Evolutionary conservation across 2,888 invertebrate genomes (phyloP), one percentile per base, ranked within the genome.

Genomic region (Netelia fuscicornis): DNA sequence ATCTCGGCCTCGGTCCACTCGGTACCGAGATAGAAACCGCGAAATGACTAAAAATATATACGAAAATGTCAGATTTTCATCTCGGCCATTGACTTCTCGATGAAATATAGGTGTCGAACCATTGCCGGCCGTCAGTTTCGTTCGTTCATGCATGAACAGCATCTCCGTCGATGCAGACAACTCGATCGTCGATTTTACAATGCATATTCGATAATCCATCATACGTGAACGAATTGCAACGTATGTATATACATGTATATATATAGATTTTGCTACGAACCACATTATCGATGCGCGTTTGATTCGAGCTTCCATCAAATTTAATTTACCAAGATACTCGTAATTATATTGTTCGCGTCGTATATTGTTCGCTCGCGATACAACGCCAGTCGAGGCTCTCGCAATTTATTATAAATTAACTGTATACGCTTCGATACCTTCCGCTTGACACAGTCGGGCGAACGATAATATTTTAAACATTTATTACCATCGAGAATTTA

Each of bases 281-380:
- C 30, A 30, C 30, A 30, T 30, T 5, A 30, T 30, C 5, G 30
- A 5, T 2, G 30, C 30, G 30, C 17, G 20, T 20, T 44, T 65
- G 8, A 65, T 11, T 62, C 74, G 23, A 25, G 74, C 44, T 60
- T 25, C 62, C 44, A 74, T 74, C 30, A 62, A 62, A 74, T 62
- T 48, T 62, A 74, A 52, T 25, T 52, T 48, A 62, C 56, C 62
- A 52, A 52, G 30, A 62, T 62, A 30, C n/a, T 10, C 48, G 9
- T 10, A 23, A 20, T 23, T 62, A 13, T 13, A 23, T 17, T 58
- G 11, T 10, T 11, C 10, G 42, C 2, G 44, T 65, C 44, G 44
- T 44, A 20, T 9, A 44, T 65, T 44, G 44, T 65, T 65, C 20
- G 17, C 2, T 65, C 0, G 65, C 10, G 30, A 44, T 17, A 65